Conservation (phyloP, 2,797 vertebrate genomes). For the Carduelis carduelis region DNA sequence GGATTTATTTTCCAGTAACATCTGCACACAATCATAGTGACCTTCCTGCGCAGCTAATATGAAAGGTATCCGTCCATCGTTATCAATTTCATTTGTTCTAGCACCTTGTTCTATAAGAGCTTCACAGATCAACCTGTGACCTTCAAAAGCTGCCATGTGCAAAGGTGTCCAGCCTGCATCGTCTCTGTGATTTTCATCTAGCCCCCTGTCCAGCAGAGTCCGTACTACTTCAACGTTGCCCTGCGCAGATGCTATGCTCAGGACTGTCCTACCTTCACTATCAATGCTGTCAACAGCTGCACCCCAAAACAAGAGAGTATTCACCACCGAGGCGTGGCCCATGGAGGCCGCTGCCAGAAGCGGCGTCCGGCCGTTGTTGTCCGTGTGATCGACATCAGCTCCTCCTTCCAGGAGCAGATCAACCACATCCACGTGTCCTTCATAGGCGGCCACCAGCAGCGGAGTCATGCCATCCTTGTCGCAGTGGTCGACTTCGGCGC, state of each 20-base stretch:
- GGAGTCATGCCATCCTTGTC: slow-evolving; percentile 99
- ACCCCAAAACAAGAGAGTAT: slow-evolving; percentile 95
- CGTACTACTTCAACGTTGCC: slow-evolving; percentile 98
- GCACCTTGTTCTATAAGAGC: slow-evolving; percentile 98
- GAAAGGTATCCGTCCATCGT: slow-evolving; percentile 93
- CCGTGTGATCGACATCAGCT: slow-evolving; percentile 95
- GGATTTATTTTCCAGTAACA: slow-evolving; percentile 92
- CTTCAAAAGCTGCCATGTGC: slow-evolving; percentile 97
- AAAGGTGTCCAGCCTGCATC: slow-evolving; percentile 97
- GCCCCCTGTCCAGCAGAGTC: slow-evolving; percentile 96
- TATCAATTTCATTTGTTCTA: slow-evolving; percentile 93
- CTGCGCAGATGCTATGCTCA: slow-evolving; percentile 97
- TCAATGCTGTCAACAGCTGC: slow-evolving; percentile 98
- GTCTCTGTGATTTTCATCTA: slow-evolving; percentile 97
- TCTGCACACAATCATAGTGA: slow-evolving; percentile 94
- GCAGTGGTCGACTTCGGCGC: slow-evolving; percentile 95
- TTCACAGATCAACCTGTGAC: slow-evolving; percentile 92
- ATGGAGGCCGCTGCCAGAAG: slow-evolving; percentile 97
- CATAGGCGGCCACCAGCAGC: slow-evolving; percentile 94
- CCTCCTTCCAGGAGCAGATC: slow-evolving; percentile 96
- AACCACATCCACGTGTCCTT: slow-evolving; percentile 96
- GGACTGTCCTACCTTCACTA: slow-evolving; percentile 93
- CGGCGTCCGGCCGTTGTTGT: slow-evolving; percentile 94
- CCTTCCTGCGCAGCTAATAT: slow-evolving; percentile 94
- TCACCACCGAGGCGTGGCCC: slow-evolving; percentile 96